These are phyloP conservation scores for Caenorhabditis sp. DNA, from an alignment of 2,888 invertebrate genomes.

Conservation along the genomic window DNA sequence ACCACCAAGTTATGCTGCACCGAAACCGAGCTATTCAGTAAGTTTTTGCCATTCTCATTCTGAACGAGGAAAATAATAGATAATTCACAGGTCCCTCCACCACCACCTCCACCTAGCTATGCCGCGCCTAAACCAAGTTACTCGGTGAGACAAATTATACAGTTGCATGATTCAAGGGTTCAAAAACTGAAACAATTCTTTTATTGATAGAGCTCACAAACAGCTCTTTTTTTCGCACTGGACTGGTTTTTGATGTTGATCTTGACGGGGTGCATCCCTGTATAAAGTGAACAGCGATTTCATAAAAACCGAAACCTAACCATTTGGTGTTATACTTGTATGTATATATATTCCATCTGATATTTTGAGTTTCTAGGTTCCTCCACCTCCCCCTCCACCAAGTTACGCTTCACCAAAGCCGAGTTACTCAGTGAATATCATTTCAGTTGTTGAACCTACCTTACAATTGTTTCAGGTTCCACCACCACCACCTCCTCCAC, in stretches of 20 bases:
- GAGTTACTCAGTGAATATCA: not conserved
- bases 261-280: too few species aligned
- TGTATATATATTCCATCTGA: not conserved
- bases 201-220: too few species aligned
- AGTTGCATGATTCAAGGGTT: too few species aligned
- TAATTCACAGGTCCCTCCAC: too few species aligned
- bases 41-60: not conserved
- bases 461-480: not conserved
- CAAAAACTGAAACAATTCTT: too few species aligned
- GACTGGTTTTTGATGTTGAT: too few species aligned
- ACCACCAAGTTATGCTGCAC: not conserved
- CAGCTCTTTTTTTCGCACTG: too few species aligned
- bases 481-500: not conserved
- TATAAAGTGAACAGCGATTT: too few species aligned
- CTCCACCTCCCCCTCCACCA: constrained; percentile 1
- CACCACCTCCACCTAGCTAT: not conserved
- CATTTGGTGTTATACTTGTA: too few species aligned
- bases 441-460: too few species aligned
- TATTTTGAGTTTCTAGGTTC: not conserved
- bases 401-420: not conserved
- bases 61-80: too few species aligned
- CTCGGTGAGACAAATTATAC: not conserved
- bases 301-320: too few species aligned
- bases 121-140: constrained; percentile 3
- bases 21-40: not conserved